Evolutionary conservation across 2,113 vertebrate genomes (phyloP).

Genomic region (Cranoglanis bouderius): DNA sequence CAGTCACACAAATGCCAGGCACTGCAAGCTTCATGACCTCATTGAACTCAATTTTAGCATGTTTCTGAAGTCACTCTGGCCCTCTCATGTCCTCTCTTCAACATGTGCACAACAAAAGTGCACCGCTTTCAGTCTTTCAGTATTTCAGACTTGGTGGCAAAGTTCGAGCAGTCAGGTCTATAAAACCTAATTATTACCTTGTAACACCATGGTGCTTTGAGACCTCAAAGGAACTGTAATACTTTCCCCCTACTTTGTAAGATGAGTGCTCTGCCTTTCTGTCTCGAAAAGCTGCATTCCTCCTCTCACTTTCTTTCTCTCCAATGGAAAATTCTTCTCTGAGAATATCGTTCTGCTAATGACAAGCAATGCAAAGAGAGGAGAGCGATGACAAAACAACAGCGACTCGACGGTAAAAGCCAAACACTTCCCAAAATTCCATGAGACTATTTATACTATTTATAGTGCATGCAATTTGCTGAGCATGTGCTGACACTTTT

Average conservation of each 20-base stretch:
- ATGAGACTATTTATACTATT: slow-evolving; percentile 1
- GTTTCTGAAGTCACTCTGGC: not conserved
- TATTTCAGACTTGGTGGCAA: slow-evolving; percentile 39
- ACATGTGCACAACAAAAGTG: not conserved
- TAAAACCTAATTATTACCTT: slow-evolving; percentile 68
- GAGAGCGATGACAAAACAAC: slow-evolving; percentile 29
- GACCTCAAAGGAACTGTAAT: slow-evolving; percentile 54
- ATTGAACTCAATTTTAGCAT: not conserved
- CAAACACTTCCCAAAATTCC: slow-evolving; percentile 19
- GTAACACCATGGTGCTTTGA: slow-evolving; percentile 53
- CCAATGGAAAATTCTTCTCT: slow-evolving; percentile 58
- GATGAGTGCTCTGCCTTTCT: slow-evolving; percentile 28
- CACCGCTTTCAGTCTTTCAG: not conserved
- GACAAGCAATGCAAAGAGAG: slow-evolving; percentile 42
- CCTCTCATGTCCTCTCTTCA: slow-evolving; percentile 2
- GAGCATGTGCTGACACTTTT: slow-evolving; percentile 21
- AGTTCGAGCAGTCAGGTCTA: slow-evolving; percentile 60
- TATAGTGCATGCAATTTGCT: not conserved
- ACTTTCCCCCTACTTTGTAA: slow-evolving; percentile 22
- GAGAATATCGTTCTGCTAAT: slow-evolving; percentile 53
- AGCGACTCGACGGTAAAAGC: slow-evolving; percentile 11
- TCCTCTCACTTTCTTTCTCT: slow-evolving; percentile 25
- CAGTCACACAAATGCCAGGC: slow-evolving; percentile 13
- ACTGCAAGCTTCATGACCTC: slow-evolving; percentile 8
- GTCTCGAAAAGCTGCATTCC: not conserved